phyloP scores from a whole-genome alignment of 2,113 vertebrate species.

The Pomatorhinus ruficollis region DNA sequence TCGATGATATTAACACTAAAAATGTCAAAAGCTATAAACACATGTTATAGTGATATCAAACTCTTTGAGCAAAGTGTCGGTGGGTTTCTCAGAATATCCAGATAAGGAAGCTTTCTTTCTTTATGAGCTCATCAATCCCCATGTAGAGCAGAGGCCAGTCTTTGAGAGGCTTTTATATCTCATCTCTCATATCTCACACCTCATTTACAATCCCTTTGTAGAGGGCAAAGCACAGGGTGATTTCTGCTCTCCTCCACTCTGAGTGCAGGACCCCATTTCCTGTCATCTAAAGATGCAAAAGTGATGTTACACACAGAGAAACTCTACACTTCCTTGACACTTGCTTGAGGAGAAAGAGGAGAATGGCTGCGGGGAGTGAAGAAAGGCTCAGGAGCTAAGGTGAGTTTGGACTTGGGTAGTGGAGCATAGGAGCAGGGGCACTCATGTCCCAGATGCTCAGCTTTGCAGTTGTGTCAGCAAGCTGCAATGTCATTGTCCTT shows the following conservation, averaged over 20 bases:
- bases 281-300: background rate
- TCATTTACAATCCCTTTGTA: background rate
- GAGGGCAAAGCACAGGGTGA: background rate
- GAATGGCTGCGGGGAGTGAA: background rate
- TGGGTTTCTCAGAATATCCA: background rate
- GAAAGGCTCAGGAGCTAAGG: background rate
- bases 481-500: background rate
- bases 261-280: background rate
- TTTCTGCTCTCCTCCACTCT: background rate
- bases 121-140: background rate
- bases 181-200: background rate
- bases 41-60: background rate
- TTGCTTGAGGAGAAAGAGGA: background rate
- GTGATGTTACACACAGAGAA: background rate
- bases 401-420: background rate
- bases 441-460: rapidly evolving
- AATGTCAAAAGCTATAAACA: background rate
- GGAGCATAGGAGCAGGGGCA: background rate
- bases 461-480: background rate
- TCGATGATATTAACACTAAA: background rate
- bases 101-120: background rate
- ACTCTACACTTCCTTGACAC: background rate
- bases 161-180: background rate
- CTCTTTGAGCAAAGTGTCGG: background rate
- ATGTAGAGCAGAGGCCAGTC: background rate